Conservation (phyloP, 1,140 invertebrate genomes). For the Platyscapa corneri region DNA sequence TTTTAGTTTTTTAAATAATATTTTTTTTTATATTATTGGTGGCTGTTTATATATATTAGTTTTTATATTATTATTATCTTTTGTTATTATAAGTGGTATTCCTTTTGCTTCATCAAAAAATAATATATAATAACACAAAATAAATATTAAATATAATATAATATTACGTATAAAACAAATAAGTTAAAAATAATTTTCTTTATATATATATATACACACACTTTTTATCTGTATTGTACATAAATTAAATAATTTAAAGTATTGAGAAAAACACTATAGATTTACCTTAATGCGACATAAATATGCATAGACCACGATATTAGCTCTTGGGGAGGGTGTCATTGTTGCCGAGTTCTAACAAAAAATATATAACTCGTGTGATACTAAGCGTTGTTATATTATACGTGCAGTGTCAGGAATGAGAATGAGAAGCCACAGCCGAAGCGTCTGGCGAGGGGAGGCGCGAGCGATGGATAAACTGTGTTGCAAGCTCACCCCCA, state of each 20-base stretch:
- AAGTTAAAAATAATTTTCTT: no score
- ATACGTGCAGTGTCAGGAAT: conserved; percentile 11
- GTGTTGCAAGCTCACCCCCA: conserved; percentile 68
- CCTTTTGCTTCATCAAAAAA: no score
- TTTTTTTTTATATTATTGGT: no score
- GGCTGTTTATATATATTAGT: no score
- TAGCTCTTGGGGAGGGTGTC: conserved; percentile 68
- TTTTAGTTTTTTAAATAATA: no score
- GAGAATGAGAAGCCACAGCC: conserved; percentile 27
- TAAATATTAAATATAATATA: no score
- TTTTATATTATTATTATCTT: no score
- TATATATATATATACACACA: no score
- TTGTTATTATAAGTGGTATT: no score
- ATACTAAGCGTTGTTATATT: conserved; percentile 53
- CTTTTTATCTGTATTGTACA: neutral
- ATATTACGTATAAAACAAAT: no score
- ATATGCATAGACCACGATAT: conserved; percentile 74
- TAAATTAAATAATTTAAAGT: neutral
- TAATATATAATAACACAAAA: no score
- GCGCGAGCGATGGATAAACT: conserved; percentile 72
- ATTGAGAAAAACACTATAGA: neutral
- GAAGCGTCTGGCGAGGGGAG: conserved; percentile 6
- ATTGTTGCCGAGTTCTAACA: conserved; percentile 55
- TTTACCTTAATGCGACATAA: conserved; percentile 71
- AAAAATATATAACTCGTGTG: conserved; percentile 66